Evolutionary conservation across 1,140 invertebrate species (phyloP).

Genomic region (Antheraea mylitta): DNA sequence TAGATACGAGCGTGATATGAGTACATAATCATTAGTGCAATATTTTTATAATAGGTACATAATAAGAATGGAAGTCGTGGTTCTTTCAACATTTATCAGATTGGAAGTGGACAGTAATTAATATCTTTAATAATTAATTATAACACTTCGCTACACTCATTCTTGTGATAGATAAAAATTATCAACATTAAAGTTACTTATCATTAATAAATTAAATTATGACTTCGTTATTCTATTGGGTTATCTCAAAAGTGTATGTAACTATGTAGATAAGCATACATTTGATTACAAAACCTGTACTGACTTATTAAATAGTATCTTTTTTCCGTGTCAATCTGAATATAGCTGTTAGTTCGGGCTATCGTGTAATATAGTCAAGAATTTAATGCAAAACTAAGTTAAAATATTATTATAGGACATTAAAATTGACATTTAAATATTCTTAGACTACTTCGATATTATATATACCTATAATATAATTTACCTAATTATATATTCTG

Average conservation of each 20-base stretch:
- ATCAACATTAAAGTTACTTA: not conserved
- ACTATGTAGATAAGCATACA: no score
- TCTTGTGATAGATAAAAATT: constrained; percentile 3
- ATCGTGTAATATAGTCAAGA: no score
- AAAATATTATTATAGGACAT: no score
- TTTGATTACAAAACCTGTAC: no score
- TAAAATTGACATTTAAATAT: no score
- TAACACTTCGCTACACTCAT: not conserved
- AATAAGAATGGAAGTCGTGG: not conserved
- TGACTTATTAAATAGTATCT: no score
- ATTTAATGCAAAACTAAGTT: no score
- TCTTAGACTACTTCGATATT: no score
- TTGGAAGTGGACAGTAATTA: not conserved
- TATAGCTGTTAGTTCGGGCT: no score
- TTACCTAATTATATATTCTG: no score
- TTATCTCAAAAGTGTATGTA: not conserved
- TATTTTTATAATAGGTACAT: not conserved
- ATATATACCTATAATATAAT: no score
- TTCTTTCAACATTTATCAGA: not conserved
- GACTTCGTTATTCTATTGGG: not conserved
- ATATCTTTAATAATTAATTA: not conserved
- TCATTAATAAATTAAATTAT: not conserved
- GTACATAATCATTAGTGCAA: not conserved
- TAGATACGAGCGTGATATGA: not conserved
- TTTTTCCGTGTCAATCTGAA: no score